Base-by-base conservation (phyloP, 2,888 invertebrate species). In the Drosophila imparisetae region DNA sequence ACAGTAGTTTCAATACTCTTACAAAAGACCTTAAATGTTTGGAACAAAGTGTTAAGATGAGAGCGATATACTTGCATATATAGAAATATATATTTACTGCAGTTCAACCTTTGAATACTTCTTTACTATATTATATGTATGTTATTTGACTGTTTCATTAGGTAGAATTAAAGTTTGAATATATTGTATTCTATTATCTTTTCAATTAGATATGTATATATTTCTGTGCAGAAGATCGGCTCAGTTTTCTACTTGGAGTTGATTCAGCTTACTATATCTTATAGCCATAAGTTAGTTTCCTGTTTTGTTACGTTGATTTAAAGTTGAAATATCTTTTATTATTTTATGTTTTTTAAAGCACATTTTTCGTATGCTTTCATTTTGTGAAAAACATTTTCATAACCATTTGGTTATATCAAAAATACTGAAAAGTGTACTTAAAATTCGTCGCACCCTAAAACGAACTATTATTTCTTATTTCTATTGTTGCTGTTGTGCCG, bases 401-500 rank as follows among this genome's bases (percentile, higher is more conserved):
- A 42, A 30, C 13, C 18, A 50, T 50, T 50, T 29, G 29, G 8
- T 45, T 8, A 29, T 29, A 38, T 42, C 30, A n/a, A 40, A n/a
- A 57, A 5, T 10, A 10, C 0, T 6, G 15, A 29, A 45, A 34
- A 75, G 76, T 24, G 80, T 80, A 74, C 83, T 63, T 61, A 15
- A 24, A 55, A 61, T 54, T 71, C 58, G 58, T 4, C 29, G 30
- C 27, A 30, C n/a, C 7, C 10, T 15, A 21, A 29, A 40, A 54
- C 63, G 52, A 58, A 55, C 65, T 49, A 64, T 66, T 69, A 64
- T 72, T 67, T 70, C 52, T 66, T 72, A 55, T 80, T 67, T 63
- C 50, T 21, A 45, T 45, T 78, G 78, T 89, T 78, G 81, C 82
- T 87, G 66, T 66, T 82, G 88, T 64, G 65, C 72, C 81, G 84